These are phyloP conservation scores for Antheraea mylitta DNA, from an alignment of 1,140 invertebrate species.

Conservation along the genomic window DNA sequence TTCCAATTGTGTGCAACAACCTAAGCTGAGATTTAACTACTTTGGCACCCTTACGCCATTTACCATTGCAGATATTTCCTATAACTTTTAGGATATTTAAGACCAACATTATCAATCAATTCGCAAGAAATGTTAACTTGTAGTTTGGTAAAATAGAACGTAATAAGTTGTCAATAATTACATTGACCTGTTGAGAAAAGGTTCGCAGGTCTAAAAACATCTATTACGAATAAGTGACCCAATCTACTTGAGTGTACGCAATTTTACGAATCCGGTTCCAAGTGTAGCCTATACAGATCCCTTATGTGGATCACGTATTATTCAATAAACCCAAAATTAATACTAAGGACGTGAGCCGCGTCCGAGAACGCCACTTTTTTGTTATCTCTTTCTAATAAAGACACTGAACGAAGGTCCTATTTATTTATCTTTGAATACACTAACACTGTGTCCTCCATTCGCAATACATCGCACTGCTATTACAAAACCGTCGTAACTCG, in stretches of 20 bases:
- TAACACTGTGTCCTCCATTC: slow-evolving; percentile 2
- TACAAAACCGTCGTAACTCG: too few relatives aligned
- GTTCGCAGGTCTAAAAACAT: slow-evolving; percentile 23
- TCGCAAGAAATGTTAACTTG: background rate
- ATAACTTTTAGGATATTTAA: too few relatives aligned
- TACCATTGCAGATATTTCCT: too few relatives aligned
- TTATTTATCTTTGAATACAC: slow-evolving; percentile 18
- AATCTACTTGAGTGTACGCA: slow-evolving; percentile 45
- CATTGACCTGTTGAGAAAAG: slow-evolving; percentile 18
- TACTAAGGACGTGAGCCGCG: slow-evolving; percentile 54
- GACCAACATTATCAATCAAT: background rate
- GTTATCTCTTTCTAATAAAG: slow-evolving; percentile 53
- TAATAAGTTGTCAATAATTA: slow-evolving; percentile 1
- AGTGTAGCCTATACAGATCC: slow-evolving; percentile 38
- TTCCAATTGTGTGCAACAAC: too few relatives aligned
- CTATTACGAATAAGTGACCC: slow-evolving; percentile 36
- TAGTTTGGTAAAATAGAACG: background rate
- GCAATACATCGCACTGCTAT: slow-evolving; percentile 14
- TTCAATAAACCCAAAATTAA: slow-evolving; percentile 72
- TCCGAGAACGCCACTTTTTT: slow-evolving; percentile 39
- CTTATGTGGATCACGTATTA: slow-evolving; percentile 62
- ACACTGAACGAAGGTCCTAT: slow-evolving; percentile 31
- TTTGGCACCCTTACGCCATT: too few relatives aligned
- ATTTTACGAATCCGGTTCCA: slow-evolving; percentile 38
- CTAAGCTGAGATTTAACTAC: too few relatives aligned